Evolutionary conservation across 2,797 vertebrate genomes (phyloP).

Genomic region (Coranthus polyacanthus): DNA sequence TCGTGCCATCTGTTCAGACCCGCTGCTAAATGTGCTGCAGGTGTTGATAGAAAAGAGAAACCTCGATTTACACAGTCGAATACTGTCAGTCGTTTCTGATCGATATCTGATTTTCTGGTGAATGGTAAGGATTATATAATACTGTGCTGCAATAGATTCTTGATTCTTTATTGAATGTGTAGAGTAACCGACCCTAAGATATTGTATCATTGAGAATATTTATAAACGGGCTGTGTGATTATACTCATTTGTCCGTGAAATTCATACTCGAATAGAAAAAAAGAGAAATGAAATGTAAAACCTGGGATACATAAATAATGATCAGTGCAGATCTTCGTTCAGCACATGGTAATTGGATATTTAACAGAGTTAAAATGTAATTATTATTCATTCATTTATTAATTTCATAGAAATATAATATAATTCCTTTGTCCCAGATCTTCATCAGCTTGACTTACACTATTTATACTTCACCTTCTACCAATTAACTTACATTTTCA

Average conservation of each 20-base stretch:
- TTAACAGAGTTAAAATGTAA: background rate
- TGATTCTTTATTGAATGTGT: too few species aligned
- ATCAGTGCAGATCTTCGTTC: background rate
- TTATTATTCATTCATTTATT: too few species aligned
- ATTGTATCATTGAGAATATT: too few species aligned
- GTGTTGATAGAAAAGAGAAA: conserved; percentile 49
- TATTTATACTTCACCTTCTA: background rate
- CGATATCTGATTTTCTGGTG: conserved; percentile 47
- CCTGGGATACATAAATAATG: background rate
- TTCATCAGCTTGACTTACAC: too few species aligned
- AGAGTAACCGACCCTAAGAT: too few species aligned
- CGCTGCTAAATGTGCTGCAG: conserved; percentile 43
- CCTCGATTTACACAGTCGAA: conserved; percentile 39
- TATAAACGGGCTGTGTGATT: too few species aligned
- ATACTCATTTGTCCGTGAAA: background rate
- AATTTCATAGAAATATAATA: too few species aligned
- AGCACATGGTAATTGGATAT: background rate
- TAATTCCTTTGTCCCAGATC: too few species aligned
- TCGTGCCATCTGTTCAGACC: conserved; percentile 55
- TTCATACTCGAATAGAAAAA: background rate
- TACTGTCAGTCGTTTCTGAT: conserved; percentile 32
- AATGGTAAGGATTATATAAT: background rate
- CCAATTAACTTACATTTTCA: background rate
- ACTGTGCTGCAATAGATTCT: background rate
- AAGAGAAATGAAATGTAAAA: too few species aligned